Conservation (phyloP, 1,140 invertebrate species). For the Procambarus clarkii region DNA sequence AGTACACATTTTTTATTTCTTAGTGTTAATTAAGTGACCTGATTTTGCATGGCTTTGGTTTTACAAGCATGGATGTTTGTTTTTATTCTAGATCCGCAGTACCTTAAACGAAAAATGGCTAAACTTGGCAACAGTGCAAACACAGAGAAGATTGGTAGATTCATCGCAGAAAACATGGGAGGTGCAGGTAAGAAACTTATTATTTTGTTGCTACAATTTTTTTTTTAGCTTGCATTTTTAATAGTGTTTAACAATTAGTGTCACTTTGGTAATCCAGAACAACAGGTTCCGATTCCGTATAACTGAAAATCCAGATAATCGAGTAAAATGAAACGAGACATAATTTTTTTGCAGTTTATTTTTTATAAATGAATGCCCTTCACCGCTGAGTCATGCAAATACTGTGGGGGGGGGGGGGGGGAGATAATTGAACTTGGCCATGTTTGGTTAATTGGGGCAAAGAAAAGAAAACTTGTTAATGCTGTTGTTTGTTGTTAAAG, state of each 20-base stretch:
- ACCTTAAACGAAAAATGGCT: constrained; percentile 69
- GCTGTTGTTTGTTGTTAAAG: too few species aligned
- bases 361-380: too few species aligned
- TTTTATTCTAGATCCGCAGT: constrained; percentile 67
- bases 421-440: too few species aligned
- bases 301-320: too few species aligned
- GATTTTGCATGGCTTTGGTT: constrained; percentile 36
- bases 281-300: too few species aligned
- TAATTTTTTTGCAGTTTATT: too few species aligned
- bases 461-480: too few species aligned
- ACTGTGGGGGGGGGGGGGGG: too few species aligned
- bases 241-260: not conserved
- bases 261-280: not conserved
- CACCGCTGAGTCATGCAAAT: too few species aligned
- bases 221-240: not conserved
- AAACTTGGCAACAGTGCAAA: constrained; percentile 61
- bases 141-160: constrained; percentile 66
- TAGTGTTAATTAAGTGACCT: not conserved
- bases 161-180: constrained; percentile 68
- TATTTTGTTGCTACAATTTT: too few species aligned
- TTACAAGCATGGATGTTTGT: constrained; percentile 56
- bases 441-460: too few species aligned
- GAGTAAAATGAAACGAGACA: too few species aligned
- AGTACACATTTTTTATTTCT: not conserved
- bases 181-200: not conserved